A percentile compares a stretch with the other conserved stretches of the same genome.
These are phyloP conservation scores for Bufo bufo DNA, from an alignment of 2,113 vertebrate species.

Conservation along the genomic window DNA sequence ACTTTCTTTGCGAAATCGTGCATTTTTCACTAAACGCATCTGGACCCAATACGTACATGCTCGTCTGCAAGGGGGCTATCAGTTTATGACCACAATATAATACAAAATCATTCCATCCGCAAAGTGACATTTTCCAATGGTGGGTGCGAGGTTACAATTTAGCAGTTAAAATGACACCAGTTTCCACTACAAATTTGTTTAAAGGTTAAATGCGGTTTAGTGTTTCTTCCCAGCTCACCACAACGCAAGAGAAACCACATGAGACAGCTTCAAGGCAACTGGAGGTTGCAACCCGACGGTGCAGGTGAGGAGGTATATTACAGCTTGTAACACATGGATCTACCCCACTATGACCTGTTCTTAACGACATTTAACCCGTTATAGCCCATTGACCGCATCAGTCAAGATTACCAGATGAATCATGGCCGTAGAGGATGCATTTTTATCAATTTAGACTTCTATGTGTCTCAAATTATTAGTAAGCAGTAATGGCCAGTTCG, in stretches of 20 bases:
- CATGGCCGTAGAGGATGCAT: too few relatives aligned
- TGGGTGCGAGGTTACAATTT: not conserved
- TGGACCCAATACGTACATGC: too few relatives aligned
- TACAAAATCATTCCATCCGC: not conserved
- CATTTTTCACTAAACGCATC: too few relatives aligned
- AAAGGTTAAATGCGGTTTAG: not conserved
- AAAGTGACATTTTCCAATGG: not conserved
- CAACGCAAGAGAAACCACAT: not conserved
- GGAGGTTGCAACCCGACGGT: not conserved
- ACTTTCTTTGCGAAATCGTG: too few relatives aligned
- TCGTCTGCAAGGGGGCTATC: not conserved
- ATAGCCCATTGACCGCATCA: too few relatives aligned
- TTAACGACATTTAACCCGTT: not conserved
- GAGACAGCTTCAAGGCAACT: not conserved
- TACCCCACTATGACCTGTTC: not conserved
- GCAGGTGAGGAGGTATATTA: not conserved
- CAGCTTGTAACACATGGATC: not conserved
- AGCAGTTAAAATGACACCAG: too few relatives aligned
- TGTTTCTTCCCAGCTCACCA: not conserved
- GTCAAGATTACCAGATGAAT: too few relatives aligned
- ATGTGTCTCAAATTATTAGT: too few relatives aligned
- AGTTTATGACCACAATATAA: not conserved
- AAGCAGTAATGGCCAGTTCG: too few relatives aligned
- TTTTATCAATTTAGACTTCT: too few relatives aligned
- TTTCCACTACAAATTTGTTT: conserved; percentile 10